These are phyloP conservation scores for Esox masquinongy DNA, from an alignment of 2,797 vertebrate species.

Conservation along the genomic window DNA sequence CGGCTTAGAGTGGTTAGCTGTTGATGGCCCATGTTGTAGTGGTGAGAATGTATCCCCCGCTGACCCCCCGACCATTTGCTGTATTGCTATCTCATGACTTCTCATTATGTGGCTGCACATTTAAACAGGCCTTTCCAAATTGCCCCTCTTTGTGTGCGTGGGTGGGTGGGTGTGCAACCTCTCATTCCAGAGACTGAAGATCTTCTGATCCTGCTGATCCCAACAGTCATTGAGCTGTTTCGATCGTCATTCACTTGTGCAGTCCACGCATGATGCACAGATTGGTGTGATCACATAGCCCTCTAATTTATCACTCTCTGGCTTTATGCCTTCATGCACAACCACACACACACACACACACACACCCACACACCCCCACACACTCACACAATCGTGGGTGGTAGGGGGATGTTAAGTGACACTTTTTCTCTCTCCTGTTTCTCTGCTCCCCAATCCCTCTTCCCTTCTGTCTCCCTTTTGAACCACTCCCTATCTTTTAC, in stretches of 20 bases:
- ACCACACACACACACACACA: background rate
- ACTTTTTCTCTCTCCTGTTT: background rate
- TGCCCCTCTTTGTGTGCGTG: background rate
- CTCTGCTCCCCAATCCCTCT: background rate
- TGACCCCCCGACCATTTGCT: background rate
- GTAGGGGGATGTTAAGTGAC: background rate
- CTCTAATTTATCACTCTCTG: background rate
- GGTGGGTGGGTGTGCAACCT: background rate
- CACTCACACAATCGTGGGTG: background rate
- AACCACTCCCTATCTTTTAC: background rate
- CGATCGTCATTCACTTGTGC: background rate
- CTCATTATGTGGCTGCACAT: background rate
- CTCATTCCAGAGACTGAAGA: background rate
- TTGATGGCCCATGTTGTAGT: conserved; percentile 56
- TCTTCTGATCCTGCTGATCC: background rate
- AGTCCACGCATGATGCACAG: background rate
- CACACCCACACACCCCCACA: background rate
- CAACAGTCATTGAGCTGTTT: background rate
- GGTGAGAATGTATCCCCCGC: conserved; percentile 22
- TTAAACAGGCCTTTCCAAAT: background rate
- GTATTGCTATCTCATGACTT: background rate
- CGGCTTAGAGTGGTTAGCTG: conserved; percentile 53
- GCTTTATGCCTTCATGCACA: background rate
- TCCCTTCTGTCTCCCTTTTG: background rate
- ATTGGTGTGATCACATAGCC: background rate